Base-by-base conservation (phyloP, 2,888 invertebrate genomes). In the Steinernema scapterisci region DNA sequence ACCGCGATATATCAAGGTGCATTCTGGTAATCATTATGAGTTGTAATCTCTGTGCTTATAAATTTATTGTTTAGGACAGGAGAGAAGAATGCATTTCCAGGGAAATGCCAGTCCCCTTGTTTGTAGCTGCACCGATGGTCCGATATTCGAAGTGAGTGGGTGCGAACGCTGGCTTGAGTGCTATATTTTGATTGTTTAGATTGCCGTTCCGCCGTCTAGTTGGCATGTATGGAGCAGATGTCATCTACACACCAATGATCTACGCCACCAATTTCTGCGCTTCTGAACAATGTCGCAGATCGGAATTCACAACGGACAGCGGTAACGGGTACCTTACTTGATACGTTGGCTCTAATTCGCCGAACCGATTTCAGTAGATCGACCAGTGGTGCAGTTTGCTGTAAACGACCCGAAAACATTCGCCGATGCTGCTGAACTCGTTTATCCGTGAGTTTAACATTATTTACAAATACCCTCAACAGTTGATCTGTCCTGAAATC, bases 221-320 rank as follows among this genome's bases (percentile, higher is more conserved):
- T 0, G 90, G 92, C 77, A 91, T 92, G 77, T 95, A 95, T 89
- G 92, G 92, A 63, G 94, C 94, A 79, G 94, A 97, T 88, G 88
- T 97, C 75, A 93, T 93, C 82, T 97, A 93, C 87, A 94, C 96
- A 0, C 97, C 97, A 0, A 97, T 99, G 97, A 95, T 97, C 82
- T 90, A 97, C 79, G 94, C 97, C 0, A 95, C 80, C 88, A 95
- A 95, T 0, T 97, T 97, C 89, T 92, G 94, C 73, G 92, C 92
- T 86, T 96, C 96, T 79, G 90, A 91, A 74, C 93, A 94, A 89
- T 96, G 96, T 16, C 91, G 97, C 77, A 88, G 88, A 75, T 88
- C 83, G 80, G 90, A 90, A 73, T 89, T 90, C 74, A 87, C 89
- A 2, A 89, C 89, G 21, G 88, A 88, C 82, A 77, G 77, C 79